phyloP scores from a whole-genome alignment of 2,888 invertebrate species.

The Synergus itoensis region DNA sequence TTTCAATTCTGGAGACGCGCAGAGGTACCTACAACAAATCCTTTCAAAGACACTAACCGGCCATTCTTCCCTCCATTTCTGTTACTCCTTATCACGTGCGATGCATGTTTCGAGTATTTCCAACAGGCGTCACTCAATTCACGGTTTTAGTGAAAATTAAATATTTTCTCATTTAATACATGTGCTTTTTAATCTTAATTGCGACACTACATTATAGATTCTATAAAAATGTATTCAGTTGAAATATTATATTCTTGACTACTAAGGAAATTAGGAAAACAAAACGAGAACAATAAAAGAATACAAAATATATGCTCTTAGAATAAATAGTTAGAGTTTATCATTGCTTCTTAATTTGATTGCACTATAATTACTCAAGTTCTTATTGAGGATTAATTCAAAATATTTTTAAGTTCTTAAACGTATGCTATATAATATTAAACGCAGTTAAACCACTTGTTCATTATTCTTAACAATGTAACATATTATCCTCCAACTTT shows the following conservation, averaged over 20 bases:
- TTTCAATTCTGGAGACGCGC: conserved; percentile 6
- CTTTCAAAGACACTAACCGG: conserved; percentile 48
- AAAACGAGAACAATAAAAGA: too few species aligned
- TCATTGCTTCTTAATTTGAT: too few species aligned
- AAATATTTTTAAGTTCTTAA: too few species aligned
- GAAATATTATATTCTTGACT: too few species aligned
- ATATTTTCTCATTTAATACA: background rate
- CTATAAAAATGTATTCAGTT: too few species aligned
- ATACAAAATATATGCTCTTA: background rate
- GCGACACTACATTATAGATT: too few species aligned
- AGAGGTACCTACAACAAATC: conserved; percentile 12
- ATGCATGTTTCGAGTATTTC: conserved; percentile 39
- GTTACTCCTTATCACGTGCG: conserved; percentile 39
- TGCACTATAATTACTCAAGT: too few species aligned
- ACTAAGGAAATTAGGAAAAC: too few species aligned
- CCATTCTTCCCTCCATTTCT: conserved; percentile 48
- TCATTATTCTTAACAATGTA: background rate
- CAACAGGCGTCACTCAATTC: background rate
- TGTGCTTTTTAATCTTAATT: too few species aligned
- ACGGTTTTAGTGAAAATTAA: background rate
- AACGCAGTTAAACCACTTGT: background rate
- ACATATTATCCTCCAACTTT: background rate
- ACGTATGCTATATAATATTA: too few species aligned
- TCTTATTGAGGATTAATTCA: too few species aligned
- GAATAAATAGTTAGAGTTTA: background rate